Conservation (phyloP, 2,797 vertebrate species). For the Clarias pachynema region DNA sequence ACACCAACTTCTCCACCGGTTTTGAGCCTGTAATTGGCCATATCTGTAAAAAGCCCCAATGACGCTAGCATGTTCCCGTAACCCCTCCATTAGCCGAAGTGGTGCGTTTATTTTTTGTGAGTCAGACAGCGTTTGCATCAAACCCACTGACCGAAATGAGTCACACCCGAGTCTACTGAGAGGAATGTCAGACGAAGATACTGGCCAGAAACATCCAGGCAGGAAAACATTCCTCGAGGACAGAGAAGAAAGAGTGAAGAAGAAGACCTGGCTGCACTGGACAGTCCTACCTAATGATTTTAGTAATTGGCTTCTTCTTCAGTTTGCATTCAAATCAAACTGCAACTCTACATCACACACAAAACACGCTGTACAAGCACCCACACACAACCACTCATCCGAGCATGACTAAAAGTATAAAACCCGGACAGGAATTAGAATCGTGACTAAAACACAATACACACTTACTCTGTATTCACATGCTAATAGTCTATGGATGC, state of each 20-base stretch:
- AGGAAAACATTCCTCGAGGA: not conserved
- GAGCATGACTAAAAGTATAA: not conserved
- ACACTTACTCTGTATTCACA: not conserved
- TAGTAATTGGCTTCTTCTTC: not conserved
- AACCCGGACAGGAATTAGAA: not conserved
- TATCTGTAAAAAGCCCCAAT: not conserved
- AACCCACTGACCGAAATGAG: constrained; percentile 21
- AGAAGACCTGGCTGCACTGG: too few relatives aligned
- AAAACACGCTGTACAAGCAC: not conserved
- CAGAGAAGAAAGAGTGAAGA: too few relatives aligned
- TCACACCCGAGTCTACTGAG: not conserved
- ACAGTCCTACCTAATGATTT: too few relatives aligned
- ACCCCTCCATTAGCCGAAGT: not conserved
- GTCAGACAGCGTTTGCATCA: not conserved
- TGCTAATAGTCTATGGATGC: not conserved
- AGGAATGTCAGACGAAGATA: not conserved
- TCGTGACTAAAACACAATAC: constrained; percentile 8
- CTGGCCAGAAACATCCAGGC: not conserved
- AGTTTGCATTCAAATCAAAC: not conserved
- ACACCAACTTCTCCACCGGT: not conserved
- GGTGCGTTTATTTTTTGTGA: not conserved
- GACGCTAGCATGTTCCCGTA: not conserved
- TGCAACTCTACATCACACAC: not conserved
- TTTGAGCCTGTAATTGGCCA: not conserved
- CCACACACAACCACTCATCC: constrained; percentile 23